Base-by-base conservation (phyloP, 2,113 vertebrate species). In the Takifugu bimaculatus region DNA sequence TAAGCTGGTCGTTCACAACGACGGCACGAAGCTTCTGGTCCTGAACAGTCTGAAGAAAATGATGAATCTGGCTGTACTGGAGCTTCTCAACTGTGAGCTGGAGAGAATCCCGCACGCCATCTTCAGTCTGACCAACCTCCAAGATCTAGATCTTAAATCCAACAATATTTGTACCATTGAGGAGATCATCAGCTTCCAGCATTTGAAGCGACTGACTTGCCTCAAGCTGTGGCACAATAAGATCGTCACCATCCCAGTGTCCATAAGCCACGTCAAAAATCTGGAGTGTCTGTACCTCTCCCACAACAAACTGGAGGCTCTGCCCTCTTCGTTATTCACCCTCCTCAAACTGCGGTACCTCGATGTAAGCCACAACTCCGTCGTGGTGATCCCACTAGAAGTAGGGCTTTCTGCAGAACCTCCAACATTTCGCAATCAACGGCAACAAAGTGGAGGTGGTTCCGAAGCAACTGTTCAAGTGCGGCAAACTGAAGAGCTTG, bases 171-270 rank as follows among this genome's bases (percentile, higher is more conserved):
- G 95, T 65, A 97, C 94, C 75, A 98, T 99, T 44, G 96, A 98
- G 85, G 97, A 99, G 88, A 90, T 99, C 71, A 97, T 99, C 73
- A 99, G 97, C 85, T 98, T 99, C 78, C 97, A 99, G 80, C 96
- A 99, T 78, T 91, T 99, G 51, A 99, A 98, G 89, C 93, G 95
- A 78, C 89, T 99, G 67, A 95, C 92, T 9, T 97, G 93, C 84
- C 94, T 99, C 79, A 99, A 98, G 79, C 87, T 99, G 49, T 99
- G 96, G 96, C 95, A 99, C 88, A 99, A 99, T 79, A 98, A 95
- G 86, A 98, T 99, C 68, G 94, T 94, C 63, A 92, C 85, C 87
- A 97, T 99, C 87, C 96, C 97, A 44, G 69, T 94, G 77, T 95
- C 97, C 32, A 97, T 99, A 44, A 96, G 93, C 72, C 93, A 95